Evolutionary conservation across 35 echinoderm and acorn worm genomes (phyloP).

Genomic region (Patiria miniata): DNA sequence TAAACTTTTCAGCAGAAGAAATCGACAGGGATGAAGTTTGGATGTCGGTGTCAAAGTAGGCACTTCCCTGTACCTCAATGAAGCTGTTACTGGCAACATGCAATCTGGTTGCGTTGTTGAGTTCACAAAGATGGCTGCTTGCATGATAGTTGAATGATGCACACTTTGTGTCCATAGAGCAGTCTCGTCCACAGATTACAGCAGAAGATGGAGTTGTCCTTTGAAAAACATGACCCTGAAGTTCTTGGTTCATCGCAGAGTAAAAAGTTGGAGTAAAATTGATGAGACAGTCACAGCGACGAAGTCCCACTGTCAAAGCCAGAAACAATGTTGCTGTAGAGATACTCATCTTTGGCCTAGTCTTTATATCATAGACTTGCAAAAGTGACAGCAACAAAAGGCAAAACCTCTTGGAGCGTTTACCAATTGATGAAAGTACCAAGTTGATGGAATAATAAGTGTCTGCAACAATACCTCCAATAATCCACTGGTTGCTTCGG

Average conservation of each 20-base stretch:
- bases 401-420: too few relatives aligned
- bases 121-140: not conserved
- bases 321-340: not conserved
- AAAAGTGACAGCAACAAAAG: too few relatives aligned
- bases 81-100: not conserved
- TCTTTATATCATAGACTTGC: too few relatives aligned
- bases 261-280: not conserved
- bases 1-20: not conserved
- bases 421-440: too few relatives aligned
- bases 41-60: not conserved
- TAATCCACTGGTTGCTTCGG: too few relatives aligned
- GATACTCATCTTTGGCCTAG: not conserved
- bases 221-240: not conserved
- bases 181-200: conserved; percentile 7
- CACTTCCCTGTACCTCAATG: not conserved
- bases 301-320: not conserved
- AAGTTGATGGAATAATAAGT: too few relatives aligned
- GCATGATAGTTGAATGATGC: conserved; percentile 1
- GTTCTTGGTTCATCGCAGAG: not conserved
- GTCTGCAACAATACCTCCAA: too few relatives aligned
- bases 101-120: not conserved
- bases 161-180: not conserved
- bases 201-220: not conserved
- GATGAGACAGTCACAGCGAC: not conserved
- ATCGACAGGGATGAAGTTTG: not conserved